Conservation (phyloP, 2,113 vertebrate genomes). For the Perognathus longimembris region DNA sequence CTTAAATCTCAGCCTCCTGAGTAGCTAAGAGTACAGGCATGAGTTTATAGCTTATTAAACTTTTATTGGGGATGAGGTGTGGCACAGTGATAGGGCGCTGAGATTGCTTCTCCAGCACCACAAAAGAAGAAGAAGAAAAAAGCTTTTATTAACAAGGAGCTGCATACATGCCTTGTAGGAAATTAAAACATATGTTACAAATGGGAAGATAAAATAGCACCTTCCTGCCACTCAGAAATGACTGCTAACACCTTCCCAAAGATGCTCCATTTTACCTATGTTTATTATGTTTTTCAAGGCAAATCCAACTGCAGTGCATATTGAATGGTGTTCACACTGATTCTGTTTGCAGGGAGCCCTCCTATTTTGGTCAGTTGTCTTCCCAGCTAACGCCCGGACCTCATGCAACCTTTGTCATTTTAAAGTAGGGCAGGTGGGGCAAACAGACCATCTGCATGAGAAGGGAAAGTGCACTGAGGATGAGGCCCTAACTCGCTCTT, state of each 20-base stretch:
- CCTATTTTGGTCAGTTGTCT: background rate
- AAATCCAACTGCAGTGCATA: background rate
- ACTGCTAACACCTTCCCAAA: background rate
- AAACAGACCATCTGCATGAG: slow-evolving; percentile 8
- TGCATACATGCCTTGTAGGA: background rate
- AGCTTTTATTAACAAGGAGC: background rate
- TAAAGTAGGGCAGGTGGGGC: slow-evolving; percentile 27
- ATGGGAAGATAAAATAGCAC: background rate
- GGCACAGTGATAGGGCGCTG: background rate
- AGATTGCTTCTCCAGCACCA: background rate
- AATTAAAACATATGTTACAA: background rate
- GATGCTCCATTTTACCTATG: no score
- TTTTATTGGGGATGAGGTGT: background rate
- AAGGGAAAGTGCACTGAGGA: background rate
- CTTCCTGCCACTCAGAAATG: background rate
- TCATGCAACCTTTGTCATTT: slow-evolving; percentile 43
- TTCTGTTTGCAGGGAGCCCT: slow-evolving; percentile 11
- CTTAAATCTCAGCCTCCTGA: no score
- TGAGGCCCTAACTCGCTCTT: background rate
- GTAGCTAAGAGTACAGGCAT: no score
- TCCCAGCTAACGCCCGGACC: background rate
- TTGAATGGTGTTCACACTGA: background rate
- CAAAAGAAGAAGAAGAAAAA: background rate
- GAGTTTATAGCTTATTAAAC: no score
- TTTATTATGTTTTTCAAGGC: background rate